Evolutionary conservation across 2,888 invertebrate genomes (phyloP).

Genomic region (Heliothis peltigera): DNA sequence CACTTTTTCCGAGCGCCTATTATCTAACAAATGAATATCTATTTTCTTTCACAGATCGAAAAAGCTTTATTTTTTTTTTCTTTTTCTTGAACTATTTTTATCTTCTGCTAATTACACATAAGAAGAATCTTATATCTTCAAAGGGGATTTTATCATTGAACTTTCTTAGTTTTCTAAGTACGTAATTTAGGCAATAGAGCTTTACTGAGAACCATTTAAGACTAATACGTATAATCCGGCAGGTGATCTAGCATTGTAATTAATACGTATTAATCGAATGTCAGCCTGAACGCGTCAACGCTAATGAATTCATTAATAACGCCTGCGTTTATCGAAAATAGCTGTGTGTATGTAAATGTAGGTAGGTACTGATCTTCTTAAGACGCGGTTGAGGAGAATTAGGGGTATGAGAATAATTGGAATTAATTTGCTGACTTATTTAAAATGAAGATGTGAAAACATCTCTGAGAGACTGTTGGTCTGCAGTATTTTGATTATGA

Average conservation of each 20-base stretch:
- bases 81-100: neutral
- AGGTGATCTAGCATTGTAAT: slow-evolving; percentile 55
- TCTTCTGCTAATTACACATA: slow-evolving; percentile 1
- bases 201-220: slow-evolving; percentile 44
- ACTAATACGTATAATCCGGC: slow-evolving; percentile 45
- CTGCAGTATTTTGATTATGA: too few relatives aligned
- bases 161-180: neutral
- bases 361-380: slow-evolving; percentile 3
- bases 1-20: too few relatives aligned
- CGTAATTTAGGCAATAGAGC: neutral
- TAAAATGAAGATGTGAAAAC: slow-evolving; percentile 6
- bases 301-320: slow-evolving; percentile 76
- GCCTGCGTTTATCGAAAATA: slow-evolving; percentile 57
- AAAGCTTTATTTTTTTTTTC: neutral
- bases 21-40: too few relatives aligned
- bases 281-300: slow-evolving; percentile 64
- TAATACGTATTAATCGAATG: slow-evolving; percentile 58
- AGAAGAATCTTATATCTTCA: neutral
- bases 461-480: neutral
- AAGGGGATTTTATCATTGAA: neutral
- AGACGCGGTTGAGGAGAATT: neutral
- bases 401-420: neutral
- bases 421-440: neutral
- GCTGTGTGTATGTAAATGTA: slow-evolving; percentile 22
- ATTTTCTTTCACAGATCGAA: neutral